Conservation (phyloP, 2,797 vertebrate genomes). For the Spondyliosoma cantharus region DNA sequence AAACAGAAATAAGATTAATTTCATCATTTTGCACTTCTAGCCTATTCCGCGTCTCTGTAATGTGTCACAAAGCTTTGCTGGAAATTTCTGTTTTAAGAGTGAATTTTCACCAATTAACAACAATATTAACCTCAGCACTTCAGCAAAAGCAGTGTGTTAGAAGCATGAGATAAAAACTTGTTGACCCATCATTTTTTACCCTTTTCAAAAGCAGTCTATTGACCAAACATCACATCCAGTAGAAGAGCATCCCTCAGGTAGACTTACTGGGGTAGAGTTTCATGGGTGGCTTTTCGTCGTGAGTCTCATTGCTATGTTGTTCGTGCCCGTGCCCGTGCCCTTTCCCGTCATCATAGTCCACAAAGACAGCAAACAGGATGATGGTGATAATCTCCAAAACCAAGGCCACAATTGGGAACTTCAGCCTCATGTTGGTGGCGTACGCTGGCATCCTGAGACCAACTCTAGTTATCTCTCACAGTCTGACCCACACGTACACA, state of each 20-base stretch:
- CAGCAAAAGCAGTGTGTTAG: background rate
- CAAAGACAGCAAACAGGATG: conserved; percentile 88
- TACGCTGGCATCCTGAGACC: conserved; percentile 81
- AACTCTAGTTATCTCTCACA: conserved; percentile 61
- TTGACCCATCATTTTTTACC: background rate
- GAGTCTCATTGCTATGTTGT: conserved; percentile 29
- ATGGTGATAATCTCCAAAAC: conserved; percentile 88
- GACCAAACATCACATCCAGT: conserved; percentile 1
- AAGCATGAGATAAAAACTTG: background rate
- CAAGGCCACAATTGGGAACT: conserved; percentile 90
- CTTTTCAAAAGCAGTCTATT: background rate
- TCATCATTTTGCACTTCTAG: background rate
- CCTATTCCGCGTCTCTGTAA: background rate
- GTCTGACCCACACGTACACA: conserved; percentile 30
- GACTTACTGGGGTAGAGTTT: conserved; percentile 92
- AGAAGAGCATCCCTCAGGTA: conserved; percentile 26
- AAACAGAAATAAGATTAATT: background rate
- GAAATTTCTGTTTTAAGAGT: background rate
- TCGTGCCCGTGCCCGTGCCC: conserved; percentile 43
- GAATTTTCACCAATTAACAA: conserved; percentile 1
- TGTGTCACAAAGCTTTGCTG: background rate
- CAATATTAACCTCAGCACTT: background rate
- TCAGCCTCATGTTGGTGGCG: conserved; percentile 91
- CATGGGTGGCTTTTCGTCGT: conserved; percentile 39
- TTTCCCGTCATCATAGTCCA: conserved; percentile 81